Percentiles rank a stretch among this genome's conserved stretches.
Evolutionary conservation across 2,888 invertebrate species (phyloP).

Genomic region (Acronicta leporina): DNA sequence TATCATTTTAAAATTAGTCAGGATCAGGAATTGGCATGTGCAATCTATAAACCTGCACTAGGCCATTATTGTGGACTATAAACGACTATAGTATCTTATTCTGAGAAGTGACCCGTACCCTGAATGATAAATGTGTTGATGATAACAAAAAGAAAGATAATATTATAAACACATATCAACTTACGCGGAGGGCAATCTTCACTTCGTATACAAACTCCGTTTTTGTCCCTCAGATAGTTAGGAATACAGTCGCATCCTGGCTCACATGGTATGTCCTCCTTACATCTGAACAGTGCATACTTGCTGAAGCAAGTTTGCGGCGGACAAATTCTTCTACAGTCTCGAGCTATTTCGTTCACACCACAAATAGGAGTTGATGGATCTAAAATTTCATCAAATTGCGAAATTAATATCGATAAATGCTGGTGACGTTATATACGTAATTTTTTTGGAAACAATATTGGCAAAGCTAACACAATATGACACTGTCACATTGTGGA

Average conservation of each 20-base stretch:
- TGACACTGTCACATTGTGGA: too few relatives aligned
- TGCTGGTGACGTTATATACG: too few relatives aligned
- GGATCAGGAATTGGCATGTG: too few relatives aligned
- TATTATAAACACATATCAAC: constrained; percentile 1
- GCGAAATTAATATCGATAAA: background rate
- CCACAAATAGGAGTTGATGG: constrained; percentile 51
- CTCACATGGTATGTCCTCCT: constrained; percentile 53
- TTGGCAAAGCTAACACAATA: too few relatives aligned
- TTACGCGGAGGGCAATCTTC: constrained; percentile 60
- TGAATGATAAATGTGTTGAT: too few relatives aligned
- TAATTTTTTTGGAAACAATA: too few relatives aligned
- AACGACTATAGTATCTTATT: too few relatives aligned
- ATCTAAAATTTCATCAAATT: constrained; percentile 43
- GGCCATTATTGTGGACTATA: too few relatives aligned
- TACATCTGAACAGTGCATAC: constrained; percentile 47
- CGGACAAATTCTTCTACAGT: constrained; percentile 59
- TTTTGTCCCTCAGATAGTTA: constrained; percentile 61
- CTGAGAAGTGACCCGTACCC: too few relatives aligned
- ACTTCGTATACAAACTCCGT: constrained; percentile 60
- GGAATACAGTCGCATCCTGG: constrained; percentile 68
- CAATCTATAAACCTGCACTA: too few relatives aligned
- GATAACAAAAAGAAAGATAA: background rate
- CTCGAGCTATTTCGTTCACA: constrained; percentile 55
- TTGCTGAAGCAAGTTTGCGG: constrained; percentile 64
- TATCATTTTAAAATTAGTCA: too few relatives aligned